A percentile compares a stretch with the other conserved stretches of the same genome.
Conservation (phyloP, 92 coral and sea anemone genomes). For the Heliopora coerulea region DNA sequence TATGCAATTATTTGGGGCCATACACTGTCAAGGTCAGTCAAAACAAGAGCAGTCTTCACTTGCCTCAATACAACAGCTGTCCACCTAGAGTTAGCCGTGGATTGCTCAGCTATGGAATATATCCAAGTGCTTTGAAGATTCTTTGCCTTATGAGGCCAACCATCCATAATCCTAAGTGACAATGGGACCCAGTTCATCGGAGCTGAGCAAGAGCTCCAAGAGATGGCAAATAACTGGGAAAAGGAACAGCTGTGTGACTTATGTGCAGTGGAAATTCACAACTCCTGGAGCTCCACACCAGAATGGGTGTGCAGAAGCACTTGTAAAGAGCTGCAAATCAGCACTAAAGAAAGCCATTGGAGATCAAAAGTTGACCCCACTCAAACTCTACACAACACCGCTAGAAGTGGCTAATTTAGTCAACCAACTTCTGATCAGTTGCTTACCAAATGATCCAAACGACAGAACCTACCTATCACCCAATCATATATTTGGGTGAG, state of each 20-base stretch:
- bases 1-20: slow-evolving; percentile 68
- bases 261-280: slow-evolving; percentile 55
- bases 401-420: slow-evolving; percentile 42
- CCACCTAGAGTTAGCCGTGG: slow-evolving; percentile 62
- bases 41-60: slow-evolving; percentile 24
- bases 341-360: slow-evolving; percentile 42
- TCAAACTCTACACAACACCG: too few species aligned
- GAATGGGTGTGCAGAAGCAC: slow-evolving; percentile 47
- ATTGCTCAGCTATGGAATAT: slow-evolving; percentile 55
- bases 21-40: slow-evolving; percentile 29
- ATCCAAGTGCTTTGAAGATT: slow-evolving; percentile 61
- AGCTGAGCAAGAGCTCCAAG: slow-evolving; percentile 51
- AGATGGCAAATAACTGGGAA: slow-evolving; percentile 43
- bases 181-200: slow-evolving; percentile 64
- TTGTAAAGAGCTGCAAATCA: slow-evolving; percentile 36
- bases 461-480: slow-evolving; percentile 42
- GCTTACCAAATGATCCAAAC: slow-evolving; percentile 46
- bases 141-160: slow-evolving; percentile 53
- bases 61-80: slow-evolving; percentile 49
- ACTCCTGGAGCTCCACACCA: slow-evolving; percentile 62
- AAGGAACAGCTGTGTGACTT: slow-evolving; percentile 42
- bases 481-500: slow-evolving; percentile 44
- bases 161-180: slow-evolving; percentile 51
- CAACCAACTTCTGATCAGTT: slow-evolving; percentile 44
- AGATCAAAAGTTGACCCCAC: too few species aligned